phyloP scores from a whole-genome alignment of 1,140 invertebrate species.

The Drosophila melanica region DNA sequence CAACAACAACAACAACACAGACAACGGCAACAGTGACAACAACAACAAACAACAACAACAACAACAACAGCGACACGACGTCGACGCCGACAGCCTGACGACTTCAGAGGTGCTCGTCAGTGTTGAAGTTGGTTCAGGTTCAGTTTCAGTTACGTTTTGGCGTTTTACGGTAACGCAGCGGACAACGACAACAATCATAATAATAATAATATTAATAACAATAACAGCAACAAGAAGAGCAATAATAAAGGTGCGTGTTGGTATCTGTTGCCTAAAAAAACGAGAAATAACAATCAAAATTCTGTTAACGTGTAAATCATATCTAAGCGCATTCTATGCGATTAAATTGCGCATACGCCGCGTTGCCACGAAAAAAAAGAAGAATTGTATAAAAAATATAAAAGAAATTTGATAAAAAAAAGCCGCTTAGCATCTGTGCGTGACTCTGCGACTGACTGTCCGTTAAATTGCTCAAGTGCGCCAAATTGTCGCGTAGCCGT shows the following conservation, averaged over 20 bases:
- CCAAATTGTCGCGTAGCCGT: conserved; percentile 57
- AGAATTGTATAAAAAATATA: background rate
- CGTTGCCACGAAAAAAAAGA: conserved; percentile 26
- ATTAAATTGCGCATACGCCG: conserved; percentile 71
- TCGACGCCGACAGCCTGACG: conserved; percentile 20
- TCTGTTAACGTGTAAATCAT: conserved; percentile 72
- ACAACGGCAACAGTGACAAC: conserved; percentile 25
- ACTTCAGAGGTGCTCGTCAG: conserved; percentile 56
- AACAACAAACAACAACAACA: conserved; percentile 1
- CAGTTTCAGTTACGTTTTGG: conserved; percentile 79
- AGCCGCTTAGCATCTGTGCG: conserved; percentile 60
- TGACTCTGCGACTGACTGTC: conserved; percentile 61
- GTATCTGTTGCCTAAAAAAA: conserved; percentile 31
- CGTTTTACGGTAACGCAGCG: conserved; percentile 81
- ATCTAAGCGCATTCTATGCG: conserved; percentile 45
- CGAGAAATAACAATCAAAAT: conserved; percentile 35
- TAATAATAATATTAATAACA: conserved; percentile 5
- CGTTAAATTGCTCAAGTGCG: conserved; percentile 67
- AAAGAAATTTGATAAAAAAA: conserved; percentile 13
- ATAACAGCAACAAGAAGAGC: background rate
- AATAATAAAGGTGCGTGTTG: conserved; percentile 46
- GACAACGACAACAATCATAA: conserved; percentile 44
- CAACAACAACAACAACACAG: conserved; percentile 16
- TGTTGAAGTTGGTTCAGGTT: conserved; percentile 70
- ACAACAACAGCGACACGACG: conserved; percentile 17